Evolutionary conservation across 2,888 invertebrate species (phyloP).

Genomic region (Pterostichus niger): DNA sequence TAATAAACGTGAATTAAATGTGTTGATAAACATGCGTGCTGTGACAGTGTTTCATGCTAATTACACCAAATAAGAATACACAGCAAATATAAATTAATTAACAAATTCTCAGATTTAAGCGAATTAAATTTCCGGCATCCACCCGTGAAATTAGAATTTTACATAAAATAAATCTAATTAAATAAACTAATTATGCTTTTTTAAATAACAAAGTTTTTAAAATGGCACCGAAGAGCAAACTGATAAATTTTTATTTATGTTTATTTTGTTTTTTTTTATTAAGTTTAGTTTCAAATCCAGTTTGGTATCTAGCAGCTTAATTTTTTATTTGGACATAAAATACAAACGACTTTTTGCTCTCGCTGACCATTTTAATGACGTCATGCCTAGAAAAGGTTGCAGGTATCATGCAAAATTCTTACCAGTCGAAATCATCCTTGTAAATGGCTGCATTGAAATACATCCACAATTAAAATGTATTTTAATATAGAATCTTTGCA

Average conservation of each 20-base stretch:
- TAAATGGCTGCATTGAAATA: constrained; percentile 18
- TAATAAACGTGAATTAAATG: constrained; percentile 9
- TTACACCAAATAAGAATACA: constrained; percentile 34
- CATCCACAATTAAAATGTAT: not conserved
- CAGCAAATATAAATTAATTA: constrained; percentile 18
- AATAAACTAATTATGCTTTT: constrained; percentile 19
- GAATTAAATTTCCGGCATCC: constrained; percentile 15
- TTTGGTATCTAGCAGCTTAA: constrained; percentile 22
- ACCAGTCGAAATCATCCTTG: constrained; percentile 19
- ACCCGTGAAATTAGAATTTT: constrained; percentile 32
- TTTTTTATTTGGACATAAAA: constrained; percentile 47
- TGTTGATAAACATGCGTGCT: constrained; percentile 28
- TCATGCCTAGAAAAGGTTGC: constrained; percentile 11
- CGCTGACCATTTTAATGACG: constrained; percentile 20
- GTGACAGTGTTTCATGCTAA: constrained; percentile 34
- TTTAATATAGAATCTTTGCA: no score
- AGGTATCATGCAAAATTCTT: constrained; percentile 33
- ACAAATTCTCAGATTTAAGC: constrained; percentile 27
- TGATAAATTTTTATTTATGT: not conserved
- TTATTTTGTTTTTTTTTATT: constrained; percentile 9
- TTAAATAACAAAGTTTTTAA: not conserved
- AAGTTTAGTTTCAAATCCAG: constrained; percentile 14
- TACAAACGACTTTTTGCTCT: constrained; percentile 37
- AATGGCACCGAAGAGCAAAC: constrained; percentile 21
- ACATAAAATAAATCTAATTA: constrained; percentile 3